Evolutionary conservation across 2,113 vertebrate species (phyloP), one percentile per base, ranked within the genome.

Genomic region (Cottus gobio): DNA sequence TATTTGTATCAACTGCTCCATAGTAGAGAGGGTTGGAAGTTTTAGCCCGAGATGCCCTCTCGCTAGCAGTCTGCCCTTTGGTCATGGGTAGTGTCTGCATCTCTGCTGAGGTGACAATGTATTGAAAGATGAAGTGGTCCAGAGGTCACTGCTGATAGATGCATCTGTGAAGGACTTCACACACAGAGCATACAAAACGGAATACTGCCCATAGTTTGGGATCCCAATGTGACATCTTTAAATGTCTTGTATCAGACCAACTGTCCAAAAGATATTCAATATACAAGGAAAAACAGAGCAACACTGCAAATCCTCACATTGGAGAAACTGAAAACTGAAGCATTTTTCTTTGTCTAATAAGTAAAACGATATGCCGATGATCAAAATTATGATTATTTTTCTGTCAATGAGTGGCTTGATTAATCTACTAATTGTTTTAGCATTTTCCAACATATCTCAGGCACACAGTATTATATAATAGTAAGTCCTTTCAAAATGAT

Each of bases 61-160:
- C 24, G 64, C 37, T 30, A 54, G 62, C 69, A 34, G 16, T 1
- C 73, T 87, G 82, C 71, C 78, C 85, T 90, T 87, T 83, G 80
- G 71, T 83, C 82, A 75, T 22, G 16, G 75, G 75, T 85, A 73
- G 71, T n/a, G 66, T 84, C 65, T 30, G 74, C 76, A 83, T 80
- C 80, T 88, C 67, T 73, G 65, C 81, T 85, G 67, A 71, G 56
- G 87, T 80, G 84, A 81, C 85, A 72, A 78, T 52, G 76, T 24
- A 84, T 52, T 81, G 64, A 90, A 75, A 91, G 85, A 84, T 71
- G 71, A 74, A 82, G 76, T 85, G 85, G 77, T 87, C 64, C 89
- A 89, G 82, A 85, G 89, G 83, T 86, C 84, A 87, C 39, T 50
- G 64, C 77, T 82, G 73, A 85, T 87, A 79, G 70, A 90, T 69